These are phyloP conservation scores for Dryocosmus kuriphilus DNA, from an alignment of 2,888 invertebrate species.

Conservation along the genomic window DNA sequence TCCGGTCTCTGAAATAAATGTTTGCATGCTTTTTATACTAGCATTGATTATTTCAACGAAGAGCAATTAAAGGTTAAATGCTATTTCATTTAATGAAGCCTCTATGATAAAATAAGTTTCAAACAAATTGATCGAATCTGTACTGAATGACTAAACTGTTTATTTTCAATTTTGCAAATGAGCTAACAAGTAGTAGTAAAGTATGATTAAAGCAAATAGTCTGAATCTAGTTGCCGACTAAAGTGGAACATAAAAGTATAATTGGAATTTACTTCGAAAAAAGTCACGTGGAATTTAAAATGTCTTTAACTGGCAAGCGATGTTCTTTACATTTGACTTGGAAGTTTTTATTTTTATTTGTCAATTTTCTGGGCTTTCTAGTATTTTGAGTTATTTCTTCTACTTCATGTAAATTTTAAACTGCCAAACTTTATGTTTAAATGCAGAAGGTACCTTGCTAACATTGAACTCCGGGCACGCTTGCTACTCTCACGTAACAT, in stretches of 20 bases:
- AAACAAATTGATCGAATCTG: neutral
- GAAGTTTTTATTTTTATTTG: too few relatives aligned
- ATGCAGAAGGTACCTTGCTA: constrained; percentile 19
- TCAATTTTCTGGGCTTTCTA: too few relatives aligned
- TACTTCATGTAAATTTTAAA: neutral
- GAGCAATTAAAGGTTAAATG: neutral
- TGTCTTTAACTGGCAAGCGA: neutral
- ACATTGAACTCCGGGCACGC: constrained; percentile 29
- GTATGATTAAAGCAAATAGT: neutral
- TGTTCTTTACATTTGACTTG: too few relatives aligned
- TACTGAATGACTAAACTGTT: neutral
- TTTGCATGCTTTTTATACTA: neutral
- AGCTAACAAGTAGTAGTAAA: neutral
- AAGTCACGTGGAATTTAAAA: neutral
- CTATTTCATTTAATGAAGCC: neutral
- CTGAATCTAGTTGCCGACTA: neutral
- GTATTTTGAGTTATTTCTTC: neutral
- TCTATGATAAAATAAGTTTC: neutral
- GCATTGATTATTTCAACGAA: neutral
- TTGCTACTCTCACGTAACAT: constrained; percentile 23
- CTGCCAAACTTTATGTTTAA: neutral
- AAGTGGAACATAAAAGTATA: neutral
- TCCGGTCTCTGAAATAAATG: neutral
- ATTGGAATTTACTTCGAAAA: neutral
- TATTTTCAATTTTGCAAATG: neutral